Percentiles rank a stretch among this genome's conserved stretches.
Conservation (phyloP, 1,140 invertebrate species). For the Lanistes nyassanus region DNA sequence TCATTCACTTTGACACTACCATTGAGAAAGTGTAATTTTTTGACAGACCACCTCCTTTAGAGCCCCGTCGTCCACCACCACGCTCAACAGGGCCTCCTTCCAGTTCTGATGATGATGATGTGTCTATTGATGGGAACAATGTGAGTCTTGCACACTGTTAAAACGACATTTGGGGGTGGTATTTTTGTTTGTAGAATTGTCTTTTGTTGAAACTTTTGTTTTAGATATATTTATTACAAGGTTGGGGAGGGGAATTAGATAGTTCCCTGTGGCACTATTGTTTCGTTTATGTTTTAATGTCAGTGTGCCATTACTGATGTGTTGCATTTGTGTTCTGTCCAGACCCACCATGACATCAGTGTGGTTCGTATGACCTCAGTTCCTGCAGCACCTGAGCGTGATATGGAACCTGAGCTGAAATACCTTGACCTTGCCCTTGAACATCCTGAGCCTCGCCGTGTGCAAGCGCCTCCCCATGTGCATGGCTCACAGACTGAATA, state of each 20-base stretch:
- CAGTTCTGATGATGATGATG: constrained; percentile 33
- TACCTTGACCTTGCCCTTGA: constrained; percentile 49
- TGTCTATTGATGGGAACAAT: constrained; percentile 22
- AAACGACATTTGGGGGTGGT: neutral
- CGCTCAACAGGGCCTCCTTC: constrained; percentile 8
- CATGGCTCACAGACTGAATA: constrained; percentile 47
- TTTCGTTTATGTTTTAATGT: neutral
- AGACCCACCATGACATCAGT: constrained; percentile 32
- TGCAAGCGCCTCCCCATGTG: constrained; percentile 13
- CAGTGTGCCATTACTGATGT: neutral
- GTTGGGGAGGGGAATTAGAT: no score
- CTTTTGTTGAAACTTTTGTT: no score
- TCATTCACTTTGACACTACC: no score
- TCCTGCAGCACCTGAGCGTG: constrained; percentile 31
- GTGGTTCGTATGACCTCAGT: constrained; percentile 31
- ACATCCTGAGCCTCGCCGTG: constrained; percentile 18
- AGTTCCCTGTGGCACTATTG: no score
- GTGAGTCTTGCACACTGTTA: constrained; percentile 22
- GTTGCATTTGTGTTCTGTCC: constrained; percentile 11
- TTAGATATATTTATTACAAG: no score
- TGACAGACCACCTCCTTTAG: constrained; percentile 19
- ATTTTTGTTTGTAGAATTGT: no score
- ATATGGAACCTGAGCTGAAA: constrained; percentile 42
- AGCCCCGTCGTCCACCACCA: constrained; percentile 6
- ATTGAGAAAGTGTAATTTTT: neutral